These are phyloP conservation scores for Heterodera schachtii DNA, from an alignment of 1,140 invertebrate species.

Conservation along the genomic window DNA sequence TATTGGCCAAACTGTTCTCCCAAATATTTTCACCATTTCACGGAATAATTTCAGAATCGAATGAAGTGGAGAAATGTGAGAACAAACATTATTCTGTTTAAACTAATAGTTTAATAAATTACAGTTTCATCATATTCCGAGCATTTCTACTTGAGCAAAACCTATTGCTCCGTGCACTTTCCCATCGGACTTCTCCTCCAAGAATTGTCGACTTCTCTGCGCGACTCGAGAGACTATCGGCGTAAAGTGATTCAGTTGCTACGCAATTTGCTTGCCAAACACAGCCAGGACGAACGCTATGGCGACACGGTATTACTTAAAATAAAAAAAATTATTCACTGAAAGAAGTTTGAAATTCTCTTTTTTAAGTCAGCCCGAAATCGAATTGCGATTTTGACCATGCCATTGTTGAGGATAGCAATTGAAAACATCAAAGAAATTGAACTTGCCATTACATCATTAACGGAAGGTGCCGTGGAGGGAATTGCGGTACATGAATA, in stretches of 20 bases:
- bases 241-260: constrained; percentile 78
- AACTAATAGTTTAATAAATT: no score
- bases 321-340: background rate
- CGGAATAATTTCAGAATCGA: constrained; percentile 37
- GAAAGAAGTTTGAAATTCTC: background rate
- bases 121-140: constrained; percentile 63
- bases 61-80: constrained; percentile 52
- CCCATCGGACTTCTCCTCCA: constrained; percentile 79
- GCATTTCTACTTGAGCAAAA: constrained; percentile 74
- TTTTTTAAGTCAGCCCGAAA: constrained; percentile 76
- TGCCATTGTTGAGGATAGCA: constrained; percentile 84
- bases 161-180: constrained; percentile 87
- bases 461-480: no score
- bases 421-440: constrained; percentile 78
- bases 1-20: constrained; percentile 49
- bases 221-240: constrained; percentile 79
- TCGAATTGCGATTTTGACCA: constrained; percentile 83
- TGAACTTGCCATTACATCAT: constrained; percentile 43
- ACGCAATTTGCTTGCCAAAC: constrained; percentile 85
- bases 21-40: constrained; percentile 40
- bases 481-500: no score
- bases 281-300: constrained; percentile 88
- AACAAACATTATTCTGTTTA: no score
- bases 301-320: constrained; percentile 67
- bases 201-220: constrained; percentile 77